phyloP scores from a whole-genome alignment of 2,888 invertebrate genomes.

The Machimus atricapillus region DNA sequence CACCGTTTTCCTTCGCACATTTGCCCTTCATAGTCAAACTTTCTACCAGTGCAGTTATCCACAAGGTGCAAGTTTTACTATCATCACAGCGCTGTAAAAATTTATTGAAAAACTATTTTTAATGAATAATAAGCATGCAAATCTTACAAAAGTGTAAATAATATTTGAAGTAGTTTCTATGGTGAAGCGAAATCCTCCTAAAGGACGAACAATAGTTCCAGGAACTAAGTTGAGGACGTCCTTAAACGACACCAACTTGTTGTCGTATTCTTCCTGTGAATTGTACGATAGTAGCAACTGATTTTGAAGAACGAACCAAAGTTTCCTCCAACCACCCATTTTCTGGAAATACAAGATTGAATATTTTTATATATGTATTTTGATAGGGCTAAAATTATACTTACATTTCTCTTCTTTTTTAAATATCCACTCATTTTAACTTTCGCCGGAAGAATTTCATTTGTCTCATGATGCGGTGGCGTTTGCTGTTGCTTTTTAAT shows the following conservation, averaged over 20 bases:
- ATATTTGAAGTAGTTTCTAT: constrained; percentile 55
- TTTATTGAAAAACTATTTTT: neutral
- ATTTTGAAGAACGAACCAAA: constrained; percentile 56
- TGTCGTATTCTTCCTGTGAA: constrained; percentile 56
- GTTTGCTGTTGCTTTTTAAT: constrained; percentile 44
- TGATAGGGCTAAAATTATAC: neutral
- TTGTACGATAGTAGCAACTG: constrained; percentile 54
- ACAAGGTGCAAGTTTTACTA: constrained; percentile 54
- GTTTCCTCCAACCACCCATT: constrained; percentile 56
- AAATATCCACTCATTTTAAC: constrained; percentile 55
- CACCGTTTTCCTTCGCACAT: constrained; percentile 41
- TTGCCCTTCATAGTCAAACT: constrained; percentile 49
- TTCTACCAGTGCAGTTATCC: constrained; percentile 55
- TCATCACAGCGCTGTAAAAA: constrained; percentile 55
- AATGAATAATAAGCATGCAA: neutral
- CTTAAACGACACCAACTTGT: constrained; percentile 55
- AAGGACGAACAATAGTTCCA: constrained; percentile 54
- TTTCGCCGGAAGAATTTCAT: constrained; percentile 46
- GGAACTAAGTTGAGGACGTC: constrained; percentile 56
- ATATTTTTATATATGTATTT: neutral
- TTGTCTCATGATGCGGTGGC: constrained; percentile 1
- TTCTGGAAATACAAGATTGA: constrained; percentile 48
- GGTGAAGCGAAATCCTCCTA: constrained; percentile 55
- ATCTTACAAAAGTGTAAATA: constrained; percentile 54
- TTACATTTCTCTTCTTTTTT: constrained; percentile 57